Percentiles rank a stretch among this genome's conserved stretches.
Conservation (phyloP, 2,113 vertebrate species). For the Tragelaphus strepsiceros region DNA sequence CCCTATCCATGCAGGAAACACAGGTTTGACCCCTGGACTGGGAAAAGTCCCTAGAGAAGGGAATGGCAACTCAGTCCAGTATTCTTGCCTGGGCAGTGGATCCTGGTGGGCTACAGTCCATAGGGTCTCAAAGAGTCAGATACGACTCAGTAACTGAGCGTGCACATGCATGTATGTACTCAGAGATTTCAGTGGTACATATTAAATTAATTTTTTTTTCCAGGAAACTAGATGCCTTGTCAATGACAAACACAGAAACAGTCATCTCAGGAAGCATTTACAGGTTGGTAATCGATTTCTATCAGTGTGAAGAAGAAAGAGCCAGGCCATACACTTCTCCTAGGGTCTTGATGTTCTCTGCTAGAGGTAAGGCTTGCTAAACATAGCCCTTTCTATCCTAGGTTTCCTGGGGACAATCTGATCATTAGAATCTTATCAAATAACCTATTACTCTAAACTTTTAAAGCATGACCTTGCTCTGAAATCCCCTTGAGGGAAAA, state of each 20-base stretch:
- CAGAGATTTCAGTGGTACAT: not conserved
- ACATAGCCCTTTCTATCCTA: not conserved
- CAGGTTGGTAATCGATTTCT: not conserved
- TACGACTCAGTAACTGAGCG: not conserved
- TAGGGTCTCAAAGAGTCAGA: not conserved
- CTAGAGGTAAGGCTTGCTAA: not conserved
- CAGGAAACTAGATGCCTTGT: not conserved
- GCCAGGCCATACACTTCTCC: not conserved
- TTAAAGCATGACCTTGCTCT: conserved; percentile 12
- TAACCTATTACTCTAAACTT: conserved; percentile 27
- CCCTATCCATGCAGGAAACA: not conserved
- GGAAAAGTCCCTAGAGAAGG: not conserved
- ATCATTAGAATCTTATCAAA: conserved; percentile 39
- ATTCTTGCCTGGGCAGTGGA: not conserved
- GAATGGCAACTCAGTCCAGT: not conserved
- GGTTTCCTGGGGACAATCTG: conserved; percentile 31
- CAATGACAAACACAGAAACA: not conserved
- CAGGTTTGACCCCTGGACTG: not conserved
- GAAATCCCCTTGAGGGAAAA: conserved; percentile 13
- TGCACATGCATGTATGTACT: not conserved
- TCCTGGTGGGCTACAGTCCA: not conserved
- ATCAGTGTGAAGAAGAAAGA: conserved; percentile 20
- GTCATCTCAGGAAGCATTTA: not conserved
- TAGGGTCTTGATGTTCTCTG: not conserved
- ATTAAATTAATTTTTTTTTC: not conserved